Conservation (phyloP, 1,140 invertebrate genomes). For the Brachionus calyciflorus region DNA sequence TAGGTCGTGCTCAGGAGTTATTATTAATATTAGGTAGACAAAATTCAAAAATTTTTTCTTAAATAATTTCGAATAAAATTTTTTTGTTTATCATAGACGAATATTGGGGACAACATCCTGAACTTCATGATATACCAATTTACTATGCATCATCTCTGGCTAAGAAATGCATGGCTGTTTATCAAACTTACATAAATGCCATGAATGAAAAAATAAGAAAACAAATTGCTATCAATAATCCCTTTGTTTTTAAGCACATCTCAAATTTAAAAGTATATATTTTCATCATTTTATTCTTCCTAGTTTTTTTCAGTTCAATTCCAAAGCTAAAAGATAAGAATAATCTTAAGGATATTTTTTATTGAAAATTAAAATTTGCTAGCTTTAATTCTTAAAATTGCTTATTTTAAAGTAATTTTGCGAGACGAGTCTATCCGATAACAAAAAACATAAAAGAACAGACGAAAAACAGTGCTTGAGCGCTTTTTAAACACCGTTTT, state of each 20-base stretch:
- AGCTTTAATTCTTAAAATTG: too few species aligned
- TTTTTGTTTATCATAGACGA: slow-evolving; percentile 70
- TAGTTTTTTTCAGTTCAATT: too few species aligned
- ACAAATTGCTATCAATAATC: slow-evolving; percentile 96
- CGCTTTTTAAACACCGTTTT: too few species aligned
- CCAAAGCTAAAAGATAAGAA: too few species aligned
- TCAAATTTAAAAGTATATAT: slow-evolving; percentile 83
- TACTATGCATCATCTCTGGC: slow-evolving; percentile 98
- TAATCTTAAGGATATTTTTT: too few species aligned
- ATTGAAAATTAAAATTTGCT: too few species aligned
- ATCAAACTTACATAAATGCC: slow-evolving; percentile 97
- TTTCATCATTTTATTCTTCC: too few species aligned
- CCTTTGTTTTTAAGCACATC: slow-evolving; percentile 98
- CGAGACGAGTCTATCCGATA: too few species aligned
- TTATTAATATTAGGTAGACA: slow-evolving; percentile 78
- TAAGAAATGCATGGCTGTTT: slow-evolving; percentile 99
- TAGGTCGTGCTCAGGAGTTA: slow-evolving; percentile 93
- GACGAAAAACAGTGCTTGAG: too few species aligned
- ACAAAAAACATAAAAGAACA: too few species aligned
- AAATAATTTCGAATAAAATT: too few species aligned
- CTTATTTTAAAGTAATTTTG: too few species aligned
- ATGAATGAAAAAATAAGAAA: slow-evolving; percentile 96
- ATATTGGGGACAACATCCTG: slow-evolving; percentile 95
- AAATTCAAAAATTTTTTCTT: neutral
- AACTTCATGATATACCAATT: slow-evolving; percentile 96